Percentiles rank a stretch among this genome's conserved stretches.
phyloP scores from a whole-genome alignment of 2,888 invertebrate species.

The Sinopyrophorus schimmeli region DNA sequence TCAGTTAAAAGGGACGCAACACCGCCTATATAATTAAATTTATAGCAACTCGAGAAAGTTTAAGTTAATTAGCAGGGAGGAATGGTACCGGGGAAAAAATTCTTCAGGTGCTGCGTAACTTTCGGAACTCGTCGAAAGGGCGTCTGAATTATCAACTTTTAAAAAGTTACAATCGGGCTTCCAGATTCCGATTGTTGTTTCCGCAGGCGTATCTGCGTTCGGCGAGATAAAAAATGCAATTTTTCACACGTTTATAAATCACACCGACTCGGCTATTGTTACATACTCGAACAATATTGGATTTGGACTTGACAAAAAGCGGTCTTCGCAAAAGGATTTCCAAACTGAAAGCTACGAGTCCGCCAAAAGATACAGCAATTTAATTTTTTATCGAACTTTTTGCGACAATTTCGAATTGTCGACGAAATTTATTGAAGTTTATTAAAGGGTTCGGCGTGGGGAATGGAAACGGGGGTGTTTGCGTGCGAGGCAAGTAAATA shows the following conservation, averaged over 20 bases:
- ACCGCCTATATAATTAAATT: not conserved
- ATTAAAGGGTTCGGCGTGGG: not conserved
- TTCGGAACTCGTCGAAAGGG: no score
- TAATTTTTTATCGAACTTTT: slow-evolving; percentile 15
- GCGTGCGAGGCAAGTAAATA: slow-evolving; percentile 8
- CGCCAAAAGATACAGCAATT: slow-evolving; percentile 23
- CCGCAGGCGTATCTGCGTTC: no score
- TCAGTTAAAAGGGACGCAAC: not conserved
- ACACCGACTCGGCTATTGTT: slow-evolving; percentile 9
- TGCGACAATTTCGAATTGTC: slow-evolving; percentile 11
- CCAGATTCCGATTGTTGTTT: no score
- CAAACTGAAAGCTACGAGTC: slow-evolving; percentile 12
- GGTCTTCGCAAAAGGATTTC: slow-evolving; percentile 9
- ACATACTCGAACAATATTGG: slow-evolving; percentile 21
- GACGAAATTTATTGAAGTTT: slow-evolving; percentile 6
- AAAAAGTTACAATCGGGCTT: no score
- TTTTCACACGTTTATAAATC: slow-evolving; percentile 10
- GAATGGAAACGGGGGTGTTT: not conserved
- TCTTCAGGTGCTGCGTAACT: no score
- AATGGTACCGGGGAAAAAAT: no score
- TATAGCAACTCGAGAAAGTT: no score
- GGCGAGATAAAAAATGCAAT: no score
- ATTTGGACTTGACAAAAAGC: slow-evolving; percentile 18
- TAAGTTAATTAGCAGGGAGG: no score
- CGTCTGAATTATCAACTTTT: no score